These are phyloP conservation scores for Aegotheles bennettii DNA, from an alignment of 2,113 vertebrate species.

Conservation along the genomic window DNA sequence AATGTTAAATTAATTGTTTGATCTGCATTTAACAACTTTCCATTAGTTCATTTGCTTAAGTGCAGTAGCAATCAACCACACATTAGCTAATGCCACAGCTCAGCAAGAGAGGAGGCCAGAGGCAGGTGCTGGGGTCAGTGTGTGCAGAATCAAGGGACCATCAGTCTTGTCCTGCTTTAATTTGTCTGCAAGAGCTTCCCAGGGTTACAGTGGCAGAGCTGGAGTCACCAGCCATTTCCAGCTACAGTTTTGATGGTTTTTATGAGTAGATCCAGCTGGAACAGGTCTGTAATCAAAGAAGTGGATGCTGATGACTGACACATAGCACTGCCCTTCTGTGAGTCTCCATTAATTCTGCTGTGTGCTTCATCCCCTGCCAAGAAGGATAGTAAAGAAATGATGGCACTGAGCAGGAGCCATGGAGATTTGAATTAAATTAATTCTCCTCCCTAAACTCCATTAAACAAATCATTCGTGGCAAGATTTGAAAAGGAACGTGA, in stretches of 20 bases:
- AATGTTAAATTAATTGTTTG: slow-evolving; percentile 55
- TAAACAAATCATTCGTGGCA: slow-evolving; percentile 12
- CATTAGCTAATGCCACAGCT: slow-evolving; percentile 1
- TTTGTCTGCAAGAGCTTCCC: slow-evolving; percentile 31
- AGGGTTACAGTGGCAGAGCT: neutral
- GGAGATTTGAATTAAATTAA: slow-evolving; percentile 18
- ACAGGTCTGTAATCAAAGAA: slow-evolving; percentile 30
- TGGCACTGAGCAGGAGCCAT: neutral
- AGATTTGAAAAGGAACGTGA: neutral
- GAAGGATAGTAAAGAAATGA: neutral
- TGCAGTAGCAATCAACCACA: slow-evolving; percentile 10
- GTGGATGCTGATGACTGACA: neutral
- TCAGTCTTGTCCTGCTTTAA: neutral
- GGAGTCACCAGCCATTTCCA: slow-evolving; percentile 23
- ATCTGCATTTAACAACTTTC: slow-evolving; percentile 39
- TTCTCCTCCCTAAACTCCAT: neutral
- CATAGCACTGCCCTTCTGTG: neutral
- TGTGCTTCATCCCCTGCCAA: neutral
- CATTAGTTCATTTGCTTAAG: slow-evolving; percentile 31
- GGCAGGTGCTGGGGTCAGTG: neutral
- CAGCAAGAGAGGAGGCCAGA: neutral
- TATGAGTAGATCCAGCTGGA: slow-evolving; percentile 1
- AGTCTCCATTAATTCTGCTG: neutral
- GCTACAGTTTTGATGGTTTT: neutral
- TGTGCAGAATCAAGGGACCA: neutral